Conservation (phyloP, 2,888 invertebrate genomes). For the Dyspetes luteomarginatus region DNA sequence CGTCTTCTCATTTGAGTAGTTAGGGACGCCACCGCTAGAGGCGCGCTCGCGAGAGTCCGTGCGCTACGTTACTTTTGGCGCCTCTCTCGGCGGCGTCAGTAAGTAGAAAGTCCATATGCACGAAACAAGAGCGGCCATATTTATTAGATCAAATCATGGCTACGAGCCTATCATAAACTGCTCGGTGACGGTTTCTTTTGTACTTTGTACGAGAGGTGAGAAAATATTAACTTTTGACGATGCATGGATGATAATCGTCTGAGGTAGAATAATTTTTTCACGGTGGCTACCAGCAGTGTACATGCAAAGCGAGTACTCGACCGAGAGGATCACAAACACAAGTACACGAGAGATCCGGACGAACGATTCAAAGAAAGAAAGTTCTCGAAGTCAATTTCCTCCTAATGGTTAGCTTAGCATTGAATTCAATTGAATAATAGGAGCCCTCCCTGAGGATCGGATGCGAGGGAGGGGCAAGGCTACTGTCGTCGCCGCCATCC, state of each 20-base stretch:
- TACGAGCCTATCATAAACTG: neutral
- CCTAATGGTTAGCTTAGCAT: constrained; percentile 82
- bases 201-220: neutral
- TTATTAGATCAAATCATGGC: neutral
- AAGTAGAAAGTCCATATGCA: no score
- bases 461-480: constrained; percentile 74
- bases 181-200: constrained; percentile 9
- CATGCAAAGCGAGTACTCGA: neutral
- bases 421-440: constrained; percentile 83
- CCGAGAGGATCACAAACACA: neutral
- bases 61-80: no score
- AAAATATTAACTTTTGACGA: constrained; percentile 8
- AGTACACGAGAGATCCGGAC: constrained; percentile 74
- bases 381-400: constrained; percentile 83
- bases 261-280: no score
- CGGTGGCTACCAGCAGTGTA: no score
- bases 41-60: neutral
- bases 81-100: no score
- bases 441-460: constrained; percentile 69
- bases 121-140: neutral
- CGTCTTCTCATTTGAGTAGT: neutral
- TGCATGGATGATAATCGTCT: neutral
- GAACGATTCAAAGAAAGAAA: constrained; percentile 81
- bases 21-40: neutral
- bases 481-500: constrained; percentile 74